Base-by-base conservation (phyloP, 1,140 invertebrate species). In the Chironomus tepperi region DNA sequence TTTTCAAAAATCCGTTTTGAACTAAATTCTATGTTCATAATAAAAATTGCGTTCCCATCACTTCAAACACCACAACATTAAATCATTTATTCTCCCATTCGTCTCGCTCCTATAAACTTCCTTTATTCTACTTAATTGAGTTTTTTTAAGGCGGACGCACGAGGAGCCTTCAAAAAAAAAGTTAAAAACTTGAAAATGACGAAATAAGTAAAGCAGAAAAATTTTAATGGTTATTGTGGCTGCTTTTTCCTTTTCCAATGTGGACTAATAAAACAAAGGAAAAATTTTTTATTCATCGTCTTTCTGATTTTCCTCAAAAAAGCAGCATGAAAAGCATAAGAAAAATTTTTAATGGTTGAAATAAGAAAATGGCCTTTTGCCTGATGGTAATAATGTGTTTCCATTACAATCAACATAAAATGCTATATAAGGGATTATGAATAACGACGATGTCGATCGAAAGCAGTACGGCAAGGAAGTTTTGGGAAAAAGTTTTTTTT, bases 151-250 rank as follows among this genome's bases (percentile, higher is more conserved):
- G 24, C 24, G 24, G 24, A 34, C 24, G 24, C 24, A 5, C 24
- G 5, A 34, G 24, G 24, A 34, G 24, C 43, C 43, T 47, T 47
- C 43, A 47, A 47, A 57, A 57, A 3, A 57, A 57, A 15, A 15
- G 12, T 57, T 57, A 70, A 70, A 70, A 70, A 19, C 7, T 19
- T 18, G 65, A 70, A 70, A 70, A 21, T 70, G 65, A 70, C 19
- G 65, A 70, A 21, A 70, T 70, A 5, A n/a, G n/a, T 10, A 57
- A 57, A 57, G 9, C 10, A 57, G n/a, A 57, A 57, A 57, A 57
- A 18, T 70, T 70, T 70, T 70, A 70, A 70, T 70, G 65, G 18
- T 70, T 70, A 70, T 70, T 70, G 65, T 70, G 65, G 65, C 19
- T 19, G 9, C n/a, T 18, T 18, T 67, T 67, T 67, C 18, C 7